phyloP scores from a whole-genome alignment of 2,113 vertebrate species.

The Okapia johnstoni region DNA sequence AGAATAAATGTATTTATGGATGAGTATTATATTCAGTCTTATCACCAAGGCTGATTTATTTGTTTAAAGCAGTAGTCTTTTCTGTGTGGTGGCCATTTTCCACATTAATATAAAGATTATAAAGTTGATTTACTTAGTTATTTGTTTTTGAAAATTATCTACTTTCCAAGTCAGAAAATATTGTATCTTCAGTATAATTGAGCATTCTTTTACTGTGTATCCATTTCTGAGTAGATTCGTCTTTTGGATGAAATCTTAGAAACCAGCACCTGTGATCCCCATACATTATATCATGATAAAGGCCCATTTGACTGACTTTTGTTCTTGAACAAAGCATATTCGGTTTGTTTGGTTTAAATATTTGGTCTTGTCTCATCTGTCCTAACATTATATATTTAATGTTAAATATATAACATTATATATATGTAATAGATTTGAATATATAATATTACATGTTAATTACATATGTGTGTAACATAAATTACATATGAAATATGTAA shows the following conservation, averaged over 20 bases:
- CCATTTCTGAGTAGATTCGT: background rate
- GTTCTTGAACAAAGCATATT: background rate
- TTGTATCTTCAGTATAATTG: background rate
- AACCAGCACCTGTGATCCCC: background rate
- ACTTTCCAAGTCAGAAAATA: background rate
- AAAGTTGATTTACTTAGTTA: background rate
- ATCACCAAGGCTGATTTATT: background rate
- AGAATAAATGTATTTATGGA: background rate
- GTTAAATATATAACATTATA: background rate
- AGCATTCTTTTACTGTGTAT: background rate
- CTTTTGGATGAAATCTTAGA: background rate
- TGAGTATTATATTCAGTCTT: background rate
- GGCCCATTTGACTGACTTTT: background rate
- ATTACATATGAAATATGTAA: background rate
- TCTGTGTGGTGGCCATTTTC: background rate
- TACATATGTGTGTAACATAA: background rate
- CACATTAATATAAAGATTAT: background rate
- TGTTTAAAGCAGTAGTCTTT: background rate
- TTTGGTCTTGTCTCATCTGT: background rate
- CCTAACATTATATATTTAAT: background rate
- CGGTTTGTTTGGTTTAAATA: background rate
- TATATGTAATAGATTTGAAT: background rate
- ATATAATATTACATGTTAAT: background rate
- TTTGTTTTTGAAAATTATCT: slow-evolving; percentile 8
- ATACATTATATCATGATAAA: background rate